Conservation (phyloP, 2,113 vertebrate genomes). For the Stigmatopora nigra region DNA sequence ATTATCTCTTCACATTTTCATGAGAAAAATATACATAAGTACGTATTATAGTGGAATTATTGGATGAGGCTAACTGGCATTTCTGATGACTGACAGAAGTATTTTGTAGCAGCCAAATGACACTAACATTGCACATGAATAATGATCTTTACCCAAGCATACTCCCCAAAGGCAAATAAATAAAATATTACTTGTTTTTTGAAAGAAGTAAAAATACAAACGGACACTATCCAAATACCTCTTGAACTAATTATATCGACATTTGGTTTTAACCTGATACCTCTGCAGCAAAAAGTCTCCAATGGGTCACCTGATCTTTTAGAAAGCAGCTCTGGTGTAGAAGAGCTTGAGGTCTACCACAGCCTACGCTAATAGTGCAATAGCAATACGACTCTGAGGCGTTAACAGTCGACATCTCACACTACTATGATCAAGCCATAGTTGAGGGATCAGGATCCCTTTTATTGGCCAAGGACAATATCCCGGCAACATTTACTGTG, state of each 20-base stretch:
- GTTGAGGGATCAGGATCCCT: constrained; percentile 15
- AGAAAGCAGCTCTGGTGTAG: constrained; percentile 35
- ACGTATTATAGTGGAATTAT: too few species aligned
- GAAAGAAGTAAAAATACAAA: neutral
- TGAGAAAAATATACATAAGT: too few species aligned
- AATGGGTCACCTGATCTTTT: constrained; percentile 52
- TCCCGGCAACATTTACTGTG: constrained; percentile 18
- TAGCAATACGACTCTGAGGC: neutral
- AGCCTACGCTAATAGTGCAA: constrained; percentile 24
- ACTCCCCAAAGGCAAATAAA: neutral
- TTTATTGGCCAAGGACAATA: constrained; percentile 14
- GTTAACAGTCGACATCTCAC: constrained; percentile 16
- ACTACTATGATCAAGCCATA: constrained; percentile 17
- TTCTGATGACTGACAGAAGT: neutral
- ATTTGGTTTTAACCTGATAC: constrained; percentile 52
- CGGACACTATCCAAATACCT: neutral
- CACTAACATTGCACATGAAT: neutral
- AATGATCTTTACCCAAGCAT: neutral
- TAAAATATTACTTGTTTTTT: neutral
- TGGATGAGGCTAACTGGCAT: neutral
- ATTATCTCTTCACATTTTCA: neutral
- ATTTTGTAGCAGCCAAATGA: neutral
- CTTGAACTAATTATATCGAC: constrained; percentile 3
- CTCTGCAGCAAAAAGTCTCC: constrained; percentile 1
- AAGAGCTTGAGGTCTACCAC: constrained; percentile 31